These are phyloP conservation scores for Aphelinus certus DNA, from an alignment of 1,140 invertebrate species.

Conservation along the genomic window DNA sequence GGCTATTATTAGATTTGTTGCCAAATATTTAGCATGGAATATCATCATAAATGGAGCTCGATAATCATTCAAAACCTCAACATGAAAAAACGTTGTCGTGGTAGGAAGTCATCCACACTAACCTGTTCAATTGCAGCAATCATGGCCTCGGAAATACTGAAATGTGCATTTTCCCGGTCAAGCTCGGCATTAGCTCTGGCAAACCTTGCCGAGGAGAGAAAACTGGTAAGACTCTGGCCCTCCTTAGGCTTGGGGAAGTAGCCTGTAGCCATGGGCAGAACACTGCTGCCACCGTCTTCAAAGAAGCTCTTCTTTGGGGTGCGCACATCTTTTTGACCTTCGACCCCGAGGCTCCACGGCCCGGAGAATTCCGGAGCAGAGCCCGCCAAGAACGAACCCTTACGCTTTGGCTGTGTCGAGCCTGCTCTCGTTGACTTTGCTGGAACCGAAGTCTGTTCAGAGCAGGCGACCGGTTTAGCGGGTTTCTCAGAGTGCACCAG, in stretches of 20 bases:
- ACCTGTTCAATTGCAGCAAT: conserved; percentile 85
- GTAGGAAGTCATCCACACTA: conserved; percentile 22
- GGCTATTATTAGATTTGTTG: too few relatives aligned
- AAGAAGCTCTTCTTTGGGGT: conserved; percentile 72
- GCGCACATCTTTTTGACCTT: conserved; percentile 68
- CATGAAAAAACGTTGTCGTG: too few relatives aligned
- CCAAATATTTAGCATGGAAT: too few relatives aligned
- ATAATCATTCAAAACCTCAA: too few relatives aligned
- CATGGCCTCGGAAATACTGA: conserved; percentile 84
- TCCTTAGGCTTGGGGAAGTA: conserved; percentile 73
- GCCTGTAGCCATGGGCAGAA: conserved; percentile 69
- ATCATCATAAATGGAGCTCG: too few relatives aligned
- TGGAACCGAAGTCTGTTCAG: too few relatives aligned
- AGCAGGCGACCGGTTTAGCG: too few relatives aligned
- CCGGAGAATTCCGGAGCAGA: conserved; percentile 55
- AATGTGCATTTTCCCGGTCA: conserved; percentile 88
- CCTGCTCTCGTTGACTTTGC: conserved; percentile 17
- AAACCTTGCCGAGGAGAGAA: conserved; percentile 78
- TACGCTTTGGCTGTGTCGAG: conserved; percentile 28
- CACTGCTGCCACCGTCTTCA: conserved; percentile 70
- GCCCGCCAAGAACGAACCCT: conserved; percentile 44
- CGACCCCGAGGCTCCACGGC: conserved; percentile 52
- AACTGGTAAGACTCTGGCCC: conserved; percentile 80
- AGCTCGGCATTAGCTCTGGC: conserved; percentile 78
- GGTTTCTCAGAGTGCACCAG: neutral